phyloP scores from a whole-genome alignment of 2,113 vertebrate species.

The Muscicapa adusta region DNA sequence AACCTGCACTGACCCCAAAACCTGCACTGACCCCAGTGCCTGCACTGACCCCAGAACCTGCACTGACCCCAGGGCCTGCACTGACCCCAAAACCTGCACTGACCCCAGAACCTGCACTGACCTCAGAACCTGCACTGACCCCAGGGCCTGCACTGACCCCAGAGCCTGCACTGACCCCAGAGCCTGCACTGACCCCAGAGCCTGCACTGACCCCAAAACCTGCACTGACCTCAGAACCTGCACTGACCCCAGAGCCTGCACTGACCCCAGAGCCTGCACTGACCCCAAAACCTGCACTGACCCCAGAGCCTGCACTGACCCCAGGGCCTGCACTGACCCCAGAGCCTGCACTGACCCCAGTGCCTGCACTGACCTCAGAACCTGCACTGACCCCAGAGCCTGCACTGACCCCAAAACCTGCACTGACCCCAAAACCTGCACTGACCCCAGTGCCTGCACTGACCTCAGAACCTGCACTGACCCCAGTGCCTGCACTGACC shows the following conservation, averaged over 20 bases:
- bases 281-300: background rate
- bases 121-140: no score
- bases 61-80: background rate
- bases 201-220: fast-evolving
- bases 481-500: fast-evolving
- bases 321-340: background rate
- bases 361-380: fast-evolving
- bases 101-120: background rate
- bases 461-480: no score
- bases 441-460: no score
- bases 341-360: background rate
- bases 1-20: background rate
- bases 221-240: background rate
- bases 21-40: background rate
- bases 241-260: fast-evolving
- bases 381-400: background rate
- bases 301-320: fast-evolving
- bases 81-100: fast-evolving
- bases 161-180: background rate
- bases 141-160: fast-evolving
- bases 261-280: fast-evolving
- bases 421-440: fast-evolving
- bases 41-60: fast-evolving
- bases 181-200: background rate
- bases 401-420: no score